Evolutionary conservation across 2,888 invertebrate genomes (phyloP).

Genomic region (Chelonus formosanus): DNA sequence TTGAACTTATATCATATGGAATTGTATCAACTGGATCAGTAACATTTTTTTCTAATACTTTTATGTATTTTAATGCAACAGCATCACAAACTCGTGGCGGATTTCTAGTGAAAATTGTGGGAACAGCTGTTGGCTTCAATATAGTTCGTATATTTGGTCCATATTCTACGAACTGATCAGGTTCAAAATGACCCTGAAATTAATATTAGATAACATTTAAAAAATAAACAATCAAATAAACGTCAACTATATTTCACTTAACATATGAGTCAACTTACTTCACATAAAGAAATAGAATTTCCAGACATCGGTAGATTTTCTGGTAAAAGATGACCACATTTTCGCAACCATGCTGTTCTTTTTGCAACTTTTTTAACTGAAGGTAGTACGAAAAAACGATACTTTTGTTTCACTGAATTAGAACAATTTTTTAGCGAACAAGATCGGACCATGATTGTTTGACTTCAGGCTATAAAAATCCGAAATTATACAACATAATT

Average conservation of each 20-base stretch:
- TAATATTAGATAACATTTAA: not conserved
- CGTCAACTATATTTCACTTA: not conserved
- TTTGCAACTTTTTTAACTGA: constrained; percentile 25
- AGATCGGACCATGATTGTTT: constrained; percentile 13
- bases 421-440: constrained; percentile 21
- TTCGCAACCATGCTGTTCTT: constrained; percentile 13
- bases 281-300: constrained; percentile 18
- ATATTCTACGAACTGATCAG: constrained; percentile 23
- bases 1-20: no score
- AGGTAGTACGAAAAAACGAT: constrained; percentile 20
- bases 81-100: constrained; percentile 19
- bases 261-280: constrained; percentile 9
- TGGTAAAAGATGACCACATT: constrained; percentile 16
- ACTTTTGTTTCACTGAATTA: constrained; percentile 19
- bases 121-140: constrained; percentile 19
- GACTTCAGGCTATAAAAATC: not conserved
- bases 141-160: constrained; percentile 17
- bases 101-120: constrained; percentile 17
- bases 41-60: not conserved
- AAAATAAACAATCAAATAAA: not conserved
- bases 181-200: constrained; percentile 20
- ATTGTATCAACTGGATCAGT: not conserved
- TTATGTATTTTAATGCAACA: not conserved
- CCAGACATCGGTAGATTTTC: constrained; percentile 10
- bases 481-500: no score